These are phyloP conservation scores for Hydrolagus colliei DNA, from an alignment of 2,797 vertebrate genomes.

Conservation along the genomic window DNA sequence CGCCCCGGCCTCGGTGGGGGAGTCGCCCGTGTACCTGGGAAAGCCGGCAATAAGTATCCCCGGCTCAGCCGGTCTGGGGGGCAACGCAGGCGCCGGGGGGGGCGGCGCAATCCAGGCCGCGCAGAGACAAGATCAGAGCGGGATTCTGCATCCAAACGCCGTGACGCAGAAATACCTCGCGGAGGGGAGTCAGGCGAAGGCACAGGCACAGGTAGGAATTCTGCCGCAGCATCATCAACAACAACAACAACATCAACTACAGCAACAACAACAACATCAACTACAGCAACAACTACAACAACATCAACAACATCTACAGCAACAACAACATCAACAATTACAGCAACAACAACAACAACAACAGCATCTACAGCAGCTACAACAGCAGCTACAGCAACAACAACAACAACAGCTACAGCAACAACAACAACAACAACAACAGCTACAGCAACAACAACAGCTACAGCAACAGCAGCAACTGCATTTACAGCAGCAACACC, in stretches of 20 bases:
- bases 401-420: slow-evolving; percentile 44
- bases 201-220: slow-evolving; percentile 57
- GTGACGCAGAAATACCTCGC: slow-evolving; percentile 36
- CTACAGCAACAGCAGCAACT: slow-evolving; percentile 63
- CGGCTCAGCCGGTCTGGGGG: slow-evolving; percentile 40
- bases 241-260: background rate
- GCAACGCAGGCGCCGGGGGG: background rate
- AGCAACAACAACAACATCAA: slow-evolving; percentile 39
- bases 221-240: slow-evolving; percentile 62
- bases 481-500: slow-evolving; percentile 37
- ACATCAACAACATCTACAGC: slow-evolving; percentile 41
- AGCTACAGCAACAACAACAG: slow-evolving; percentile 65
- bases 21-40: slow-evolving; percentile 82
- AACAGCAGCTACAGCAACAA: slow-evolving; percentile 48
- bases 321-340: slow-evolving; percentile 43
- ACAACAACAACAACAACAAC: slow-evolving; percentile 42
- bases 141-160: slow-evolving; percentile 32
- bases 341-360: slow-evolving; percentile 38
- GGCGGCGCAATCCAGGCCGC: slow-evolving; percentile 35
- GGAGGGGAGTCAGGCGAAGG: slow-evolving; percentile 27
- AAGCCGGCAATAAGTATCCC: slow-evolving; percentile 59
- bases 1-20: slow-evolving; percentile 55
- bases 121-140: slow-evolving; percentile 41
- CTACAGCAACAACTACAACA: slow-evolving; percentile 17
- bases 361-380: slow-evolving; percentile 53